Evolutionary conservation across 2,888 invertebrate genomes (phyloP).

Genomic region (Caradrina clavipalpis): DNA sequence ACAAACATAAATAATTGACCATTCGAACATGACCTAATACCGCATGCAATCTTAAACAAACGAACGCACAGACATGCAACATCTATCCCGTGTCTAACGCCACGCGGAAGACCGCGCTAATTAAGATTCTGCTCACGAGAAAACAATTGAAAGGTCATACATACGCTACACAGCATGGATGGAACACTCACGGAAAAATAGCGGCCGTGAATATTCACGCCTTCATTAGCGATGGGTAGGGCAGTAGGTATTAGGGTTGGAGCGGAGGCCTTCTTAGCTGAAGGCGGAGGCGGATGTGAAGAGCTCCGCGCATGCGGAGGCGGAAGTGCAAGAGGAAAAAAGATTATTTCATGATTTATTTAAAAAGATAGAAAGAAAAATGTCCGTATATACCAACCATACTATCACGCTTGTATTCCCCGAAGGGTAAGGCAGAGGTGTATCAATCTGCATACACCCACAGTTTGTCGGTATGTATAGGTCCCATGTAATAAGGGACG

Average conservation of each 20-base stretch:
- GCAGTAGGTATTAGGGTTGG: background rate
- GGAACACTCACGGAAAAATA: slow-evolving; percentile 20
- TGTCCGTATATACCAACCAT: no score
- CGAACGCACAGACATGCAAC: slow-evolving; percentile 35
- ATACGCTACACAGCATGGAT: slow-evolving; percentile 34
- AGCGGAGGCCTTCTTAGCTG: no score
- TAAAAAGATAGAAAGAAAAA: no score
- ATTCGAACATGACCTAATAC: slow-evolving; percentile 21
- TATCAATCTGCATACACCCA: no score
- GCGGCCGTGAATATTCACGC: slow-evolving; percentile 51
- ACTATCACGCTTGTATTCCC: no score
- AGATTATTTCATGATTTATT: no score
- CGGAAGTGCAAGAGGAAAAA: no score
- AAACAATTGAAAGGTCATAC: slow-evolving; percentile 75
- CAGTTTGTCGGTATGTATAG: no score
- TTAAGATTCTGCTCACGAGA: slow-evolving; percentile 80
- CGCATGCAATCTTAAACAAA: slow-evolving; percentile 21
- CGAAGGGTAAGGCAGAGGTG: no score
- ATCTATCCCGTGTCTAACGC: slow-evolving; percentile 38
- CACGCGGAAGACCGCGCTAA: slow-evolving; percentile 74
- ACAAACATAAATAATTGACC: slow-evolving; percentile 2
- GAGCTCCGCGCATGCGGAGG: no score
- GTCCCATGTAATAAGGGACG: no score
- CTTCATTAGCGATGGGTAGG: slow-evolving; percentile 29
- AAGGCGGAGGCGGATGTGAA: no score